Base-by-base conservation (phyloP, 2,797 vertebrate species). In the Acrossocheilus wenchowensis region DNA sequence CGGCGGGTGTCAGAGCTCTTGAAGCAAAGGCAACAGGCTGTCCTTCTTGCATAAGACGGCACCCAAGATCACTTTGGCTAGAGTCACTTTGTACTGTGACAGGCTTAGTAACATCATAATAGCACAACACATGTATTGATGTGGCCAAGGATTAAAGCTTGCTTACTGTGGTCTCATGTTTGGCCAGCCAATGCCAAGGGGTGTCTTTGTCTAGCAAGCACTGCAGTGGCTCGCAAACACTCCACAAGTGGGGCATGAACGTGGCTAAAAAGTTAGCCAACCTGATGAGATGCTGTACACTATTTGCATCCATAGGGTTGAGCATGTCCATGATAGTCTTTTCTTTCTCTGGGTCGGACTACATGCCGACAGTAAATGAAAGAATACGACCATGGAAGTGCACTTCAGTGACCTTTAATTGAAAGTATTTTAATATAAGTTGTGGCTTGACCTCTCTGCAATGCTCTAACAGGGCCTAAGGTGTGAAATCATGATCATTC, bases 381-480 rank as follows among this genome's bases (percentile, higher is more conserved):
- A 89, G 66, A 2, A 86, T 69, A 50, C 89, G 86, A 6, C 84
- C 68, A 54, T 86, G 89, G 60, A 89, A 89, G 15, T 41, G 14
- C 1, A 90, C 88, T 21, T 91, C 72, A 1, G 73, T 4, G 9
- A 88, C 14, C 30, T 79, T 90, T 45, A 90, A 89, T 50, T 88
- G 84, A 26, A 89, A 78, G 12, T 89, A 89, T 9, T 34, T 34
- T 15, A 89, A 3, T 8, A 23, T 69, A 5, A 90, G 66, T 11
- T 68, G 1, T 3, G 90, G 68, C 11, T 80, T 90, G 7, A 84
- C 74, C 43, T 89, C 30, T 17, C 30, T 66, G 72, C 85, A 88
- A 8, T 12, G 4, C n/a, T 84, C 82, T 64, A 81, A n/a, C 39
- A 85, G 12, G 12, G 82, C 88, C 45, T 14, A 10, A 34, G 85